Percentiles rank a stretch among this genome's conserved stretches.
phyloP scores from a whole-genome alignment of 2,888 invertebrate genomes.

The Drosophila barbarae region DNA sequence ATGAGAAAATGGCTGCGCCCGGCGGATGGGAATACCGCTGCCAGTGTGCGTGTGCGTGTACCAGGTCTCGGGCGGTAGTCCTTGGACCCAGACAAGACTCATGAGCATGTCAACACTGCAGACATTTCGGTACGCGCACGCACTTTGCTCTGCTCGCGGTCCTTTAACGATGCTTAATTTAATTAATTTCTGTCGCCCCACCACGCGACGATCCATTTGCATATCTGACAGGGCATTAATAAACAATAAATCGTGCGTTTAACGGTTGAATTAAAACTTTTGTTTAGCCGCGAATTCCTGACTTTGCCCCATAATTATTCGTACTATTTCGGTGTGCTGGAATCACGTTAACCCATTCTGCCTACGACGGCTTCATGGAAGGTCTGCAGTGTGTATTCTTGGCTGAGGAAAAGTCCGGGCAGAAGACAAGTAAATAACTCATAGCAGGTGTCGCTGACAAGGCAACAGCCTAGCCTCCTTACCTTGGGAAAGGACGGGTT shows the following conservation, averaged over 20 bases:
- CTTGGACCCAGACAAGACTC: constrained; percentile 1
- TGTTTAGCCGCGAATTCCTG: constrained; percentile 45
- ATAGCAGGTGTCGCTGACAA: constrained; percentile 57
- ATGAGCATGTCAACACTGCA: constrained; percentile 31
- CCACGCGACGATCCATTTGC: constrained; percentile 49
- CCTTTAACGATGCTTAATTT: constrained; percentile 66
- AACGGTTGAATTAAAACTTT: constrained; percentile 54
- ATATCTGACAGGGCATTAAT: constrained; percentile 63
- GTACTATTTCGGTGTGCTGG: constrained; percentile 45
- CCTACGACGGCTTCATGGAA: constrained; percentile 9
- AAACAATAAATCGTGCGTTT: constrained; percentile 63
- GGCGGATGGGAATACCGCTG: background rate
- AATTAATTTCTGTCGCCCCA: constrained; percentile 65
- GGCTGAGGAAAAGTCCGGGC: constrained; percentile 14
- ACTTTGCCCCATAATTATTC: constrained; percentile 54
- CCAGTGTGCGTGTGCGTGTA: background rate
- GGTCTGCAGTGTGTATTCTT: constrained; percentile 5
- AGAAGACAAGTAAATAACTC: constrained; percentile 37
- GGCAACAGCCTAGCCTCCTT: constrained; percentile 14
- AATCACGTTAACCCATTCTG: constrained; percentile 26
- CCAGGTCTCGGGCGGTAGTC: background rate
- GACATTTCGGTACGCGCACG: constrained; percentile 48
- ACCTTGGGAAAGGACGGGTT: constrained; percentile 2
- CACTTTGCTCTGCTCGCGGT: constrained; percentile 13
- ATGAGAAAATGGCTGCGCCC: background rate